These are phyloP conservation scores for Macroramphosus scolopax DNA, from an alignment of 2,797 vertebrate genomes.

Conservation along the genomic window DNA sequence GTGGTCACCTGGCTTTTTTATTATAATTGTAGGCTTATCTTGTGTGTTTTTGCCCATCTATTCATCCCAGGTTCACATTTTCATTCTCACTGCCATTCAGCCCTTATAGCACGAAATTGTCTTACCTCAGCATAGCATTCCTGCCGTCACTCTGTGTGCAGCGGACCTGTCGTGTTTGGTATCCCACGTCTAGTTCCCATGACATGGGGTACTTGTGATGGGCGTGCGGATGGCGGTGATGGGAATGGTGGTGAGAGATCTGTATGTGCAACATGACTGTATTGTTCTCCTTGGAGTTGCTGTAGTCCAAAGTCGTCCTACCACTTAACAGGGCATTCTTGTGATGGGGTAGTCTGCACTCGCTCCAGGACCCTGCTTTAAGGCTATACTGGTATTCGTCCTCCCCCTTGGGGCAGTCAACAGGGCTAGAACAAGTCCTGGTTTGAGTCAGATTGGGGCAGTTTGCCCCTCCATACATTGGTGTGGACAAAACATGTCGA, in stretches of 20 bases:
- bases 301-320: constrained; percentile 80
- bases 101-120: background rate
- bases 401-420: constrained; percentile 80
- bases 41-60: constrained; percentile 20
- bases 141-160: constrained; percentile 88
- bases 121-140: constrained; percentile 86
- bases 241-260: constrained; percentile 44
- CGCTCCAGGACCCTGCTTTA: constrained; percentile 87
- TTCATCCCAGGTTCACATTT: constrained; percentile 7
- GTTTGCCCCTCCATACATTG: constrained; percentile 86
- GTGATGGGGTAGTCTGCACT: constrained; percentile 80
- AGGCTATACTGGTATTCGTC: constrained; percentile 87
- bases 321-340: constrained; percentile 74
- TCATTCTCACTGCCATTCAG: constrained; percentile 1
- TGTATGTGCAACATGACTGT: constrained; percentile 58
- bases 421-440: constrained; percentile 72
- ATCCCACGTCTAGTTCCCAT: constrained; percentile 86
- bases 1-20: constrained; percentile 24
- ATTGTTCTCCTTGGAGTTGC: constrained; percentile 77
- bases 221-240: constrained; percentile 43
- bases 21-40: constrained; percentile 42
- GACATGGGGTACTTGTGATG: constrained; percentile 50
- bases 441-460: constrained; percentile 90
- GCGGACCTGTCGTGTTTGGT: constrained; percentile 86
- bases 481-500: constrained; percentile 82